Conservation (phyloP, 1,140 invertebrate species). For the Harlomillsia oculata region DNA sequence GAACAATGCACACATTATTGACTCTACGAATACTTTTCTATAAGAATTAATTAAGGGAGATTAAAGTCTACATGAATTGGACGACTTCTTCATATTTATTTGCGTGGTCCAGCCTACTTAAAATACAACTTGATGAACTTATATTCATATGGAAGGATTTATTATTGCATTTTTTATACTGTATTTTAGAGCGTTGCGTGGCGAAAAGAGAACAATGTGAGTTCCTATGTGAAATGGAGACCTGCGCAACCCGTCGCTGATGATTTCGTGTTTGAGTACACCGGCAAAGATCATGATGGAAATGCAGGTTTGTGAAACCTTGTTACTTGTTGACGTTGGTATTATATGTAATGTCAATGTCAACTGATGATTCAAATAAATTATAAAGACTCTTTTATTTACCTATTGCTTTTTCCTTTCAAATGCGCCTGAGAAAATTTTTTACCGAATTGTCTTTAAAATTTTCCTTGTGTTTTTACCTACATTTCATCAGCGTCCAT, state of each 20-base stretch:
- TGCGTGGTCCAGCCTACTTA: no score
- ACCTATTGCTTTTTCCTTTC: no score
- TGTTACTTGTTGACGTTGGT: neutral
- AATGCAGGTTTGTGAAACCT: conserved; percentile 2
- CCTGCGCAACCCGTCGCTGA: conserved; percentile 3
- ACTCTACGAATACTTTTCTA: no score
- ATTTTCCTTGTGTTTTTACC: no score
- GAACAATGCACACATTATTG: no score
- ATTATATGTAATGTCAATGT: neutral
- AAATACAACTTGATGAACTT: neutral
- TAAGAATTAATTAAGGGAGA: no score
- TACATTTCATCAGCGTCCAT: no score
- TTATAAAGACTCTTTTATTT: no score
- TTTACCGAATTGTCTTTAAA: no score
- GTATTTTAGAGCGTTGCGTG: conserved; percentile 5
- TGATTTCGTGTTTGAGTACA: conserved; percentile 11
- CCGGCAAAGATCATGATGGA: conserved; percentile 13
- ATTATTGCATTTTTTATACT: conserved; percentile 2
- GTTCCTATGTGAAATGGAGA: conserved; percentile 12
- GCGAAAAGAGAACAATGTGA: conserved; percentile 21
- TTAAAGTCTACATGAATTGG: neutral
- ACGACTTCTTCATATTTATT: neutral
- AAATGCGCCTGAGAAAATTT: no score
- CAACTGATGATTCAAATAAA: neutral
- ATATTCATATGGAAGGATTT: neutral